phyloP scores from a whole-genome alignment of 2,797 vertebrate genomes.

The Glyptemys insculpta region DNA sequence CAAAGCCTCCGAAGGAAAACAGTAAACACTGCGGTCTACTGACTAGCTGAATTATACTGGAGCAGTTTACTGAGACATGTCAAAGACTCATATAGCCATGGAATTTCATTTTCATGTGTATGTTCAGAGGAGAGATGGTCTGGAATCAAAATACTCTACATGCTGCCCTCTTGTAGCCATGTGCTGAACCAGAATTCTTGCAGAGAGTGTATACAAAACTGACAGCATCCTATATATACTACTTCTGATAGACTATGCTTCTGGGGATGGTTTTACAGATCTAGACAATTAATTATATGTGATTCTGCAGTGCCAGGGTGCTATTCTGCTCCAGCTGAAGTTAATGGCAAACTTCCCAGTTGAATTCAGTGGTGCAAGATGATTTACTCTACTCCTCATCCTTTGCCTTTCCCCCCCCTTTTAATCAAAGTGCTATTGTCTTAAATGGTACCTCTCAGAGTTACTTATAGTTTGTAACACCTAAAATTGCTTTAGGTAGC shows the following conservation, averaged over 20 bases:
- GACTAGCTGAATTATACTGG: conserved; percentile 40
- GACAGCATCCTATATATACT: background rate
- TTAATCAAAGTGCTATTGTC: background rate
- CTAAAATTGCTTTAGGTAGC: background rate
- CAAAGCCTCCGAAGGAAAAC: conserved; percentile 31
- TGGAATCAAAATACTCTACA: background rate
- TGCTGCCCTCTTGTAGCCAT: background rate
- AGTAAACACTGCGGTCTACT: conserved; percentile 34
- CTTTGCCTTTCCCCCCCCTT: background rate
- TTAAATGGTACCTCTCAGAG: background rate
- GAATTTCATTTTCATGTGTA: conserved; percentile 53
- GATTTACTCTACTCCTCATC: background rate
- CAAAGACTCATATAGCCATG: conserved; percentile 9
- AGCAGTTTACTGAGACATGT: conserved; percentile 41
- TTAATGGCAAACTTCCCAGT: background rate
- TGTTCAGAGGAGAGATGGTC: background rate
- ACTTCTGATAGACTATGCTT: background rate
- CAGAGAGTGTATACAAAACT: background rate
- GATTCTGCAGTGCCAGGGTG: background rate
- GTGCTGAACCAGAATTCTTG: background rate
- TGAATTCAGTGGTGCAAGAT: background rate
- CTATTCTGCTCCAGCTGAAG: background rate
- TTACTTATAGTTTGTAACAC: background rate
- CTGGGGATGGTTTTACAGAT: background rate
- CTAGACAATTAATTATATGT: background rate